Evolutionary conservation across 2,888 invertebrate genomes (phyloP), one percentile per base, ranked within the genome.

Genomic region (Heliconius aoede): DNA sequence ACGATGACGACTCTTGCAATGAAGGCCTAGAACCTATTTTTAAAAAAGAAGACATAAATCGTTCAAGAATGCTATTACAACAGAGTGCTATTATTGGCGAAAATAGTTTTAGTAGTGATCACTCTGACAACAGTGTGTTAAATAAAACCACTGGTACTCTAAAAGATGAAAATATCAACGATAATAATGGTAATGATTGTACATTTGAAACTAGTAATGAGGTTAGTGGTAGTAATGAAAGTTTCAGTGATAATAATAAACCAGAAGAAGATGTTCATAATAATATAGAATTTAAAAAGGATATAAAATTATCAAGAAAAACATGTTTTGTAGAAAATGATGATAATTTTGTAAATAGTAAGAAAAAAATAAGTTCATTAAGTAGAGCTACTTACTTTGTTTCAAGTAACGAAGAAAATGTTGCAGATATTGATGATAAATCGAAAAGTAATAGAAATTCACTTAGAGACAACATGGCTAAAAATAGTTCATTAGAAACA

Each of bases 21-120:
- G 89, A 92, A 69, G 91, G 92, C 58, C 83, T 93, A 3, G 93
- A 93, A 80, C 93, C 93, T 0, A 84, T 86, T 0, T 90, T 93
- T 74, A 90, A 83, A 64, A 91, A 87, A 73, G 89, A 90, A 75
- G 84, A 87, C 8, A 83, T 88, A 1, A 89, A 89, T 71, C 84
- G 82, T 74, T 88, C 90, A 4, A 82, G 85, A 74, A 80, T 85
- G 4, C 68, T n/a, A n/a, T n/a, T 84, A 4, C 80, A 81, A 46
- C 81, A 84, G 46, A 87, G 83, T 72, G 55, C 32, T 28, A 36
- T 83, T 4, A 67, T 80, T 1, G 71, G 76, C 36, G 74, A 76
- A 30, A 72, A 74, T 26, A 75, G 18, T 55, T 68, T 77, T 9
- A 75, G 75, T 3, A 84, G 83, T 71, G 71, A 80, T 46, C 78